A percentile compares a stretch with the other conserved stretches of the same genome.
phyloP scores from a whole-genome alignment of 2,113 vertebrate species.

The Podarcis cretensis region DNA sequence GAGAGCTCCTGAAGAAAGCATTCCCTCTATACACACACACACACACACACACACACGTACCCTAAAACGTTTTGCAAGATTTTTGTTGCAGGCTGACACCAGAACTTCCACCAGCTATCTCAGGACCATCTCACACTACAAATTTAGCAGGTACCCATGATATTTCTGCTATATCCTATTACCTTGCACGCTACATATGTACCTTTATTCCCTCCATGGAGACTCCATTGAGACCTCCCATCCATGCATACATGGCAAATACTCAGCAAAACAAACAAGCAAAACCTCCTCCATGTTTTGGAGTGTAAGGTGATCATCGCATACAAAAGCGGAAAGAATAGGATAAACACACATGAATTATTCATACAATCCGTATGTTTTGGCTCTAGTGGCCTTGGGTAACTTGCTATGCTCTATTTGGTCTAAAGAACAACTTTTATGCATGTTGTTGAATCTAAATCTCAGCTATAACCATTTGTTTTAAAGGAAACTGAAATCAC shows the following conservation, averaged over 20 bases:
- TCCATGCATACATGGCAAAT: background rate
- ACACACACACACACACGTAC: background rate
- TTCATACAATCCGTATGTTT: background rate
- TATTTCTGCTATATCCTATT: background rate
- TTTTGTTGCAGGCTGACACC: background rate
- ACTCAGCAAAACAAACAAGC: background rate
- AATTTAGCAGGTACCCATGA: background rate
- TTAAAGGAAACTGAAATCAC: background rate
- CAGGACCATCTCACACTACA: background rate
- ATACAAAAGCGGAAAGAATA: too few species aligned
- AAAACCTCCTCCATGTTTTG: background rate
- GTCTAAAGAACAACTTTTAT: background rate
- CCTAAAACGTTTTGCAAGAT: background rate
- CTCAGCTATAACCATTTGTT: background rate
- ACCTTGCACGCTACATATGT: background rate
- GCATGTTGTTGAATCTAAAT: background rate
- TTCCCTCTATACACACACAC: background rate
- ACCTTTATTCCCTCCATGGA: background rate
- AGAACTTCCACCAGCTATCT: background rate
- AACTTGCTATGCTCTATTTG: background rate
- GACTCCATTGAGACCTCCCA: background rate
- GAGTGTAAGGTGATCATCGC: background rate
- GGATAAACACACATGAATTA: background rate
- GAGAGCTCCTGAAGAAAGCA: background rate
- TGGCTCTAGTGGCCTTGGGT: background rate